These are phyloP conservation scores for Syrrhaptes paradoxus DNA, from an alignment of 2,113 vertebrate species.

Conservation along the genomic window DNA sequence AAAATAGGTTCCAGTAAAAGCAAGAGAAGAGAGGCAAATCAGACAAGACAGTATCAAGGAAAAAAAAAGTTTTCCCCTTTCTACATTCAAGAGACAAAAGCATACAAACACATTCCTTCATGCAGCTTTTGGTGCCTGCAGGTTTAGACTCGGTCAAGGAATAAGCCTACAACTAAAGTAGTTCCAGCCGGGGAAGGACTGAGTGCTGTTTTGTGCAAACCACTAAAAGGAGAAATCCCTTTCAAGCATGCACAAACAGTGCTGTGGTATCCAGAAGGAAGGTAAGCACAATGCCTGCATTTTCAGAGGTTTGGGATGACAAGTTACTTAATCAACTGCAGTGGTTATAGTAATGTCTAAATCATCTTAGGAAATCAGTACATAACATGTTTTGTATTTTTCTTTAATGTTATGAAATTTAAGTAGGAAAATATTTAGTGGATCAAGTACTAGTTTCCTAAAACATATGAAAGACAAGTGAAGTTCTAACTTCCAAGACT, in stretches of 20 bases:
- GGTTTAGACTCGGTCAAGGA: neutral
- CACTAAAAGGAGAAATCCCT: neutral
- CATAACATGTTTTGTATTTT: no score
- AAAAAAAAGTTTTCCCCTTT: neutral
- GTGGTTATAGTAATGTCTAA: neutral
- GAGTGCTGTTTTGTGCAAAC: neutral
- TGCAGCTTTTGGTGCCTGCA: neutral
- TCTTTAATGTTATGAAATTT: neutral
- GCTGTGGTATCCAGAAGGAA: neutral
- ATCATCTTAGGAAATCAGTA: neutral
- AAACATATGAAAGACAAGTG: neutral
- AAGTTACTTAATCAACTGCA: neutral
- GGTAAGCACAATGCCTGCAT: neutral
- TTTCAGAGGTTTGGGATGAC: neutral
- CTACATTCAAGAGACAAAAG: neutral
- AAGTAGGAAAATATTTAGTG: neutral
- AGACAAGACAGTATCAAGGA: neutral
- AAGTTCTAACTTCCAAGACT: neutral
- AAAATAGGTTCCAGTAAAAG: neutral
- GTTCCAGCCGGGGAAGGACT: neutral
- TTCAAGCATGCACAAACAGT: rapidly evolving
- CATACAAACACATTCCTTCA: neutral
- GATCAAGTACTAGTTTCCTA: neutral
- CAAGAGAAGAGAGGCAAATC: neutral
- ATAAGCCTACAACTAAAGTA: neutral